Evolutionary conservation across 2,888 invertebrate genomes (phyloP).

Genomic region (Nebria brevicollis): DNA sequence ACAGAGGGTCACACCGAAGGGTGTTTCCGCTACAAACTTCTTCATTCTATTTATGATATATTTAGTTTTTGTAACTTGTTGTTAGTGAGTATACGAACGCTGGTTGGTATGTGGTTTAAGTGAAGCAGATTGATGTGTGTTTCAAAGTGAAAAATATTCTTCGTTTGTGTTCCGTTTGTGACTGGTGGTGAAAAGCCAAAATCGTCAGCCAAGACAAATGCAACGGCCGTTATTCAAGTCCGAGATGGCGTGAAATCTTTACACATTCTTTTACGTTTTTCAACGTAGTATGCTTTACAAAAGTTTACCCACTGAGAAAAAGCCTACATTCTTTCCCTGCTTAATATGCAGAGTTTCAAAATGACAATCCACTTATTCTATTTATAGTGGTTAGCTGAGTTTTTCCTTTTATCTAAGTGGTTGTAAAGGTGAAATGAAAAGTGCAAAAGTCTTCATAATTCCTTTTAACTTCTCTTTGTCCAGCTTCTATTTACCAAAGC

Average conservation of each 20-base stretch:
- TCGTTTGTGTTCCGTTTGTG: neutral
- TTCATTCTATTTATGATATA: no score
- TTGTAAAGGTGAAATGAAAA: no score
- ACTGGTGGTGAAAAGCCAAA: neutral
- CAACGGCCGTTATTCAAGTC: conserved; percentile 5
- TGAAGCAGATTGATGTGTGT: conserved; percentile 38
- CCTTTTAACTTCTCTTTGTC: no score
- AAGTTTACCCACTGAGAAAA: neutral
- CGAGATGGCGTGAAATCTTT: conserved; percentile 17
- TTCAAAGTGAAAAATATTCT: conserved; percentile 30
- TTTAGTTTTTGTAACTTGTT: neutral
- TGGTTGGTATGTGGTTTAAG: conserved; percentile 22
- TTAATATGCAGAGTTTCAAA: neutral
- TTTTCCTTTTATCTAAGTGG: no score
- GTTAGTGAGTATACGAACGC: neutral
- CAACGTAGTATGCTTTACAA: neutral
- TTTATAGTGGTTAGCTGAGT: no score
- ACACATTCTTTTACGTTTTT: neutral
- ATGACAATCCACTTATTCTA: neutral
- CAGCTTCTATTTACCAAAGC: no score
- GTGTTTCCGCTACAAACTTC: neutral
- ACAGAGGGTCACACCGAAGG: neutral
- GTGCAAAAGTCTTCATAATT: no score
- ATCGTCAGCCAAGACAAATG: conserved; percentile 4
- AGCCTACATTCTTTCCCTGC: neutral